These are phyloP conservation scores for Gnatocerus cornutus DNA, from an alignment of 2,888 invertebrate genomes.

Conservation along the genomic window DNA sequence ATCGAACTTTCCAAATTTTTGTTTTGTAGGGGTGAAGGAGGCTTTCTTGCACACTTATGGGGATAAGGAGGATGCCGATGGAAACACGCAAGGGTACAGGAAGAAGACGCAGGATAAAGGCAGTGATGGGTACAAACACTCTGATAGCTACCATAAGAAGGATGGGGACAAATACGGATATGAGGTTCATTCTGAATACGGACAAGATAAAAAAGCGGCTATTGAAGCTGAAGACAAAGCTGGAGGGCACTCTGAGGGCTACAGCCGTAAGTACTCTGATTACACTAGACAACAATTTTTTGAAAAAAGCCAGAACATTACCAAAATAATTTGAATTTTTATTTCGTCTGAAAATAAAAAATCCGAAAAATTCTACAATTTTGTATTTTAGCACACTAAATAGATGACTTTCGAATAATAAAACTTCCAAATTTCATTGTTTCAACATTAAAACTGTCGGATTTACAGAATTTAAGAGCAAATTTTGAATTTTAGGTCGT, in stretches of 20 bases:
- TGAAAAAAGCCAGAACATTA: not conserved
- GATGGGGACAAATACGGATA: constrained; percentile 83
- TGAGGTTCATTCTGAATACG: constrained; percentile 80
- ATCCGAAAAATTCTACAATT: too few species aligned
- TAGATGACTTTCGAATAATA: too few species aligned
- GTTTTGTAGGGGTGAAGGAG: constrained; percentile 68
- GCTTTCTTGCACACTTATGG: constrained; percentile 77
- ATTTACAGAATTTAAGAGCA: too few species aligned
- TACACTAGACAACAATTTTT: not conserved
- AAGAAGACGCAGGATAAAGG: constrained; percentile 78
- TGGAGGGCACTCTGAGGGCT: constrained; percentile 56
- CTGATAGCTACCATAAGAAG: constrained; percentile 83
- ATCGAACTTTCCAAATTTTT: constrained; percentile 2
- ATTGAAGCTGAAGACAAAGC: constrained; percentile 70
- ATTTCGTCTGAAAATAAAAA: too few species aligned
- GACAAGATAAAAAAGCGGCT: constrained; percentile 69
- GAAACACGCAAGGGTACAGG: constrained; percentile 77
- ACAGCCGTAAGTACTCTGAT: constrained; percentile 44
- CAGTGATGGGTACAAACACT: constrained; percentile 82
- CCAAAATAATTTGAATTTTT: not conserved
- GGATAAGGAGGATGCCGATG: constrained; percentile 73
- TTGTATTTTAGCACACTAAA: too few species aligned
- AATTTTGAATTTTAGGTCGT: too few species aligned
- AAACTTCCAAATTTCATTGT: too few species aligned
- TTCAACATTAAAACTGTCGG: too few species aligned